These are phyloP conservation scores for Syngnathus rostellatus DNA, from an alignment of 2,797 vertebrate genomes.

Conservation along the genomic window DNA sequence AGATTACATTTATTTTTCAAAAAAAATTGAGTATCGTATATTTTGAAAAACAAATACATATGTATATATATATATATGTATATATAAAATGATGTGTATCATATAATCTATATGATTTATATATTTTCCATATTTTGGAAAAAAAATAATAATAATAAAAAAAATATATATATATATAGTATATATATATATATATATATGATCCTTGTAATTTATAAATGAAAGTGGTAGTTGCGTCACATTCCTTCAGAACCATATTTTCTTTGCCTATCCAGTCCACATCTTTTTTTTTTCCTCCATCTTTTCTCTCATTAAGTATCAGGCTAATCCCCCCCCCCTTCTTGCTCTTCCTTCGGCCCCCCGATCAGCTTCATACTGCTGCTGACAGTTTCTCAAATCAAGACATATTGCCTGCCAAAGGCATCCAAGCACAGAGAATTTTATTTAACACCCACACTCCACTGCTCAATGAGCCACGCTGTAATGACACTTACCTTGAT, in stretches of 20 bases:
- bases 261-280: not conserved
- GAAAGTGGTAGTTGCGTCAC: not conserved
- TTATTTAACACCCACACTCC: constrained; percentile 89
- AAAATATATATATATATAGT: too few relatives aligned
- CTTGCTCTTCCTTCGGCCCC: constrained; percentile 14
- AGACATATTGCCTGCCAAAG: constrained; percentile 81
- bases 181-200: not conserved
- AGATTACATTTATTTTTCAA: too few relatives aligned
- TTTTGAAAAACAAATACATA: too few relatives aligned
- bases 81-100: too few relatives aligned
- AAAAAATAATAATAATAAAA: too few relatives aligned
- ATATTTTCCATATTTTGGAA: too few relatives aligned
- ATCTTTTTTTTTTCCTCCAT: not conserved
- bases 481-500: constrained; percentile 94
- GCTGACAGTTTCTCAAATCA: constrained; percentile 88
- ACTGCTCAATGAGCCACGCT: constrained; percentile 89
- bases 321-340: constrained; percentile 17
- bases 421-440: constrained; percentile 80
- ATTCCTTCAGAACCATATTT: not conserved
- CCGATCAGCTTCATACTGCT: constrained; percentile 72
- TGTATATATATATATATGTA: too few relatives aligned
- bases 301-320: constrained; percentile 41
- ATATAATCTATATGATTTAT: too few relatives aligned
- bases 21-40: too few relatives aligned
- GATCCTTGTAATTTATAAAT: not conserved